Conservation (phyloP, 2,797 vertebrate genomes). For the Coreius guichenoti region DNA sequence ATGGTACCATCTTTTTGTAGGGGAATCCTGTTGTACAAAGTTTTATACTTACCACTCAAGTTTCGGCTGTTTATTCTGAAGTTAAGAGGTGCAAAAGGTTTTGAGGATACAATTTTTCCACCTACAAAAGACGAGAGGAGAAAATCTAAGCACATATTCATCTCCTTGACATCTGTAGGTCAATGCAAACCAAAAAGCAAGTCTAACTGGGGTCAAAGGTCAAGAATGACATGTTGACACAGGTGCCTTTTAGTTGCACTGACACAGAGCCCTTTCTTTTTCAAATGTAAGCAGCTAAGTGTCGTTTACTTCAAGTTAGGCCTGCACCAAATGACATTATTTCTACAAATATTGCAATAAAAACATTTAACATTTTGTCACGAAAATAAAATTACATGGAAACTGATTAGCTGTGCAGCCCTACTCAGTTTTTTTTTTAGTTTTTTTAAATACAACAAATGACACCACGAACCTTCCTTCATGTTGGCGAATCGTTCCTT, state of each 20-base stretch:
- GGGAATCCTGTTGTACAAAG: background rate
- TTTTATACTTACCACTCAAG: conserved; percentile 93
- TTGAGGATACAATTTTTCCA: conserved; percentile 99
- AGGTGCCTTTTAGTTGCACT: conserved; percentile 40
- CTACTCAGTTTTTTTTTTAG: too few species aligned
- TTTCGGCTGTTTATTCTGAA: conserved; percentile 99
- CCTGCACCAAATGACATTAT: background rate
- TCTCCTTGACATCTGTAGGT: background rate
- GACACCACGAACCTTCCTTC: conserved; percentile 91
- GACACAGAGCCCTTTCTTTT: conserved; percentile 3
- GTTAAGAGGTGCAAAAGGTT: conserved; percentile 99
- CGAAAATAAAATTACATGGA: background rate
- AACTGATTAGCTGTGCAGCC: background rate
- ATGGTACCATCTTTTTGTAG: background rate
- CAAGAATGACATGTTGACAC: conserved; percentile 39
- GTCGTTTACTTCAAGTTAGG: background rate
- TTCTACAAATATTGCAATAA: background rate
- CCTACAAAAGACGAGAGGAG: conserved; percentile 74
- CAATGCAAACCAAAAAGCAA: background rate
- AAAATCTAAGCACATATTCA: background rate
- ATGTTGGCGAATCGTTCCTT: conserved; percentile 99
- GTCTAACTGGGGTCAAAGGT: conserved; percentile 48
- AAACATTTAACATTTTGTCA: background rate
- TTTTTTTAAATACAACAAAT: conserved; percentile 6
- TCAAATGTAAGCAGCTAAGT: background rate